Evolutionary conservation across 2,888 invertebrate genomes (phyloP).

Genomic region (Diaprepes abbreviatus): DNA sequence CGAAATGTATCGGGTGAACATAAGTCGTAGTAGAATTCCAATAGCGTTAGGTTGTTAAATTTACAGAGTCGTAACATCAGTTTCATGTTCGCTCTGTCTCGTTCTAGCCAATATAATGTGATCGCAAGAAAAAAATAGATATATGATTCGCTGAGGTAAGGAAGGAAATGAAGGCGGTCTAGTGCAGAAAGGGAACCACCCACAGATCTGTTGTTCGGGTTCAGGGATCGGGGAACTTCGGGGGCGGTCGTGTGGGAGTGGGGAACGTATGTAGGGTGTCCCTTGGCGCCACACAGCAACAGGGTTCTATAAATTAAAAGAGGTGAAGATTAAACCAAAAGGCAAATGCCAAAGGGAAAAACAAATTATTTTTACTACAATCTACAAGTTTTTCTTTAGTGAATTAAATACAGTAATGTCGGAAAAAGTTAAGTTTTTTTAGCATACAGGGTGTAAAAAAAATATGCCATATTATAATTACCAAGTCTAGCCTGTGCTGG

Average conservation of each 20-base stretch:
- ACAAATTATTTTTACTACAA: no score
- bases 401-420: no score
- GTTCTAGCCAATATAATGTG: background rate
- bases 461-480: no score
- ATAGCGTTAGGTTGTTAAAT: background rate
- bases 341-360: background rate
- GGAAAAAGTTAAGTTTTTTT: no score
- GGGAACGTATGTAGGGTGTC: constrained; percentile 37
- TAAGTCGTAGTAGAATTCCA: constrained; percentile 51
- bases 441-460: no score
- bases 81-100: background rate
- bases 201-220: constrained; percentile 9
- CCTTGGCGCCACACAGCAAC: constrained; percentile 50
- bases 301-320: constrained; percentile 32
- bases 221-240: constrained; percentile 38
- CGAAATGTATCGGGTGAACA: constrained; percentile 62
- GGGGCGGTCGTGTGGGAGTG: constrained; percentile 42
- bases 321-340: background rate
- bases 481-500: no score
- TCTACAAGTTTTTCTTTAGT: no score
- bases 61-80: no score
- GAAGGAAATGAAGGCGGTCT: background rate
- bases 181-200: background rate
- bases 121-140: background rate
- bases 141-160: background rate